Conservation (phyloP, 2,797 vertebrate genomes). For the Melanotaenia nigrans region DNA sequence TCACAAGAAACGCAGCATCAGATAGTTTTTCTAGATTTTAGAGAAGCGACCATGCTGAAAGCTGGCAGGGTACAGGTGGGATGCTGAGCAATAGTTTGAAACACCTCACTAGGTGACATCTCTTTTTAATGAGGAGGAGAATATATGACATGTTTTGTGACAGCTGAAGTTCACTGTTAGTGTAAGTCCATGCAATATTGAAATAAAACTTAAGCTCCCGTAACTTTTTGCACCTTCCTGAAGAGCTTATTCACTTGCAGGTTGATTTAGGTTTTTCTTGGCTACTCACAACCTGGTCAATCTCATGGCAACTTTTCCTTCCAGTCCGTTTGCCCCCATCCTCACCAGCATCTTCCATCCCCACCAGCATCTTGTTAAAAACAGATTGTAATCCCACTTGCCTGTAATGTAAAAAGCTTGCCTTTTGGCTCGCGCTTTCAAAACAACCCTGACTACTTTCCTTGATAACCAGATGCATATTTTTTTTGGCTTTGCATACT, state of each 20-base stretch:
- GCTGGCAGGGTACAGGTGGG: conserved; percentile 46
- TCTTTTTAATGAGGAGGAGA: conserved; percentile 37
- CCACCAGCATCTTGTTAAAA: conserved; percentile 53
- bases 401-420: conserved; percentile 43
- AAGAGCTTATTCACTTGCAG: conserved; percentile 20
- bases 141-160: conserved; percentile 55
- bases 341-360: conserved; percentile 43
- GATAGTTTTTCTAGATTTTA: conserved; percentile 31
- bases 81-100: conserved; percentile 44
- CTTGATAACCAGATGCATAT: conserved; percentile 75
- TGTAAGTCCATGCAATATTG: conserved; percentile 29
- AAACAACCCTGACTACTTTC: conserved; percentile 51
- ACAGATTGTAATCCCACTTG: conserved; percentile 61
- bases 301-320: conserved; percentile 43
- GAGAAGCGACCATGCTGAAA: conserved; percentile 14
- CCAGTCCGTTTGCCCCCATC: conserved; percentile 8
- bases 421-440: conserved; percentile 55
- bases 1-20: conserved; percentile 37
- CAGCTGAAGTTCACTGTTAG: conserved; percentile 33
- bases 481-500: conserved; percentile 79
- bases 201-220: conserved; percentile 33
- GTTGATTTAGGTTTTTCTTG: conserved; percentile 41
- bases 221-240: conserved; percentile 27
- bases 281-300: conserved; percentile 28
- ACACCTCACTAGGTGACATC: conserved; percentile 45